Conservation (phyloP, 2,113 vertebrate species). For the Echinops telfairi region DNA sequence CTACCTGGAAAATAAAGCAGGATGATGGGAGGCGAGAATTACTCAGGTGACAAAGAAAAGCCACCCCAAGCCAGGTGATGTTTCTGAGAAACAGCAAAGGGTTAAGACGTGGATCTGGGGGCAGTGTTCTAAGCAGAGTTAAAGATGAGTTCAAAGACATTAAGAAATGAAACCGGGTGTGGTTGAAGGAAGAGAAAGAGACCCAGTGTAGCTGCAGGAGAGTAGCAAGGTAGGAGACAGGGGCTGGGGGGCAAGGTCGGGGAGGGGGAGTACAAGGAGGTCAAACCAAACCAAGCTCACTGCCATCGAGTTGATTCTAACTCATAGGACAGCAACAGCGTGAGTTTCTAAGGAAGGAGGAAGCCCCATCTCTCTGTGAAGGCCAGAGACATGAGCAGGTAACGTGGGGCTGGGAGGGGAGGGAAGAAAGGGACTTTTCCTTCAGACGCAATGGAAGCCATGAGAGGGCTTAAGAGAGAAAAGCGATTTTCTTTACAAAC, state of each 20-base stretch:
- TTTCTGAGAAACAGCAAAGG: not conserved
- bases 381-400: too few relatives aligned
- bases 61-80: not conserved
- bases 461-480: too few relatives aligned
- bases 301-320: too few relatives aligned
- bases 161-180: not conserved
- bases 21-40: not conserved
- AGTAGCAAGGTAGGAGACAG: not conserved
- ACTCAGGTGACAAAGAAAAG: not conserved
- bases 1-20: not conserved
- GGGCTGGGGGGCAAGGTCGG: too few relatives aligned
- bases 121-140: not conserved
- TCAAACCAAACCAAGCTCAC: too few relatives aligned
- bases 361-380: too few relatives aligned
- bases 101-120: not conserved
- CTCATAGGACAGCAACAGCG: too few relatives aligned
- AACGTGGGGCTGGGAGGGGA: too few relatives aligned
- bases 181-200: not conserved
- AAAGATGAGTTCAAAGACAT: not conserved
- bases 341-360: too few relatives aligned
- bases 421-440: not conserved
- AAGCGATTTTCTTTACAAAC: not conserved
- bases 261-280: too few relatives aligned
- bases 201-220: not conserved
- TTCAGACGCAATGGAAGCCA: too few relatives aligned